Evolutionary conservation across 2,797 vertebrate species (phyloP).

Genomic region (Telmatherina bonti): DNA sequence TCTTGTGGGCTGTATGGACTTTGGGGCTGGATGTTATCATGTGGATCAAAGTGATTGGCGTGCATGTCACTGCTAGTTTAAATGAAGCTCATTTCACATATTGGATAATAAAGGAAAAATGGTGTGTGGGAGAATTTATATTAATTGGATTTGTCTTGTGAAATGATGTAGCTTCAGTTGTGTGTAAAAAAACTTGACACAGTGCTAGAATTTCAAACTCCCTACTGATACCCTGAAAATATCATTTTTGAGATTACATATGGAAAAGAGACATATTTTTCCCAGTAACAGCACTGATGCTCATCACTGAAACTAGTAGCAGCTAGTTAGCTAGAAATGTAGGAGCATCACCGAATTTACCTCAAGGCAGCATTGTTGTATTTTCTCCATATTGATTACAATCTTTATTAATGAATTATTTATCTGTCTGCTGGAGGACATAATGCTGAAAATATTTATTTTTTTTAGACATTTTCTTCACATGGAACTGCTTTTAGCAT

Average conservation of each 20-base stretch:
- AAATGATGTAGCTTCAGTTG: neutral
- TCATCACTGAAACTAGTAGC: neutral
- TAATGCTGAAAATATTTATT: too few relatives aligned
- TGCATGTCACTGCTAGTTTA: neutral
- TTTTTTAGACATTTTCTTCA: too few relatives aligned
- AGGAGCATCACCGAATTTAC: neutral
- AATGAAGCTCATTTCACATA: conserved; percentile 25
- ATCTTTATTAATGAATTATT: neutral
- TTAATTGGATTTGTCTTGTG: conserved; percentile 2
- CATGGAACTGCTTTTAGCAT: too few relatives aligned
- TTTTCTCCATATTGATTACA: neutral
- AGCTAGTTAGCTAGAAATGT: too few relatives aligned
- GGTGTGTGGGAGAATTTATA: neutral
- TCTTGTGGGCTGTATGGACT: conserved; percentile 63
- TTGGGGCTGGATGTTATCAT: conserved; percentile 41
- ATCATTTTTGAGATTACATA: neutral
- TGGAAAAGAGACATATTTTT: neutral
- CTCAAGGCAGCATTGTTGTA: neutral
- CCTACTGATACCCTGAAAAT: neutral
- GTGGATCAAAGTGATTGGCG: conserved; percentile 47
- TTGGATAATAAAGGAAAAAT: neutral
- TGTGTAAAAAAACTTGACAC: neutral
- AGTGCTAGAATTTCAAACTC: neutral
- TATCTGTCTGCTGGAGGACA: neutral
- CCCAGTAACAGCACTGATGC: neutral